Base-by-base conservation (phyloP, 2,888 invertebrate species). In the Drosophila mercatorum region DNA sequence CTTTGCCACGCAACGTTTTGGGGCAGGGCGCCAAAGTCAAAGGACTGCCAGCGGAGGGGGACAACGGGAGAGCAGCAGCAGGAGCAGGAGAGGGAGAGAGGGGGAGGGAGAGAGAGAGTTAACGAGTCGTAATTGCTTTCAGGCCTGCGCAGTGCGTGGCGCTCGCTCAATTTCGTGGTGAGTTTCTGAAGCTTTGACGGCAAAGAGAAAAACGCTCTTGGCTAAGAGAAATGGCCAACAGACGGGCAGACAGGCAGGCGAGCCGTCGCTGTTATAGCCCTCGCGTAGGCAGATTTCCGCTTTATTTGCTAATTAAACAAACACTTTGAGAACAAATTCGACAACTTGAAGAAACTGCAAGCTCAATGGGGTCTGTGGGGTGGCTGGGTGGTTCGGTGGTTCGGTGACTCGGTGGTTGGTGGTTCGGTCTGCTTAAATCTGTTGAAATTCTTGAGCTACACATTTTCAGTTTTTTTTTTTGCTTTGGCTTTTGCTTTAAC, bases 251-350 rank as follows among this genome's bases (percentile, higher is more conserved):
- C 12, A 7, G 11, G 3, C 11, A 11, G 12, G 1, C 5, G 5
- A 7, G 41, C 2, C 41, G 3, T n/a, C 53, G 26, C 47, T 41
- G 67, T 44, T 59, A 17, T 36, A 34, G 46, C 28, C 41, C 31
- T n/a, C 47, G 46, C 68, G 46, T 47, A 49, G 64, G 47, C 62
- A 31, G 52, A 66, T 67, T 82, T 64, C 67, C 69, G 78, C 64
- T 74, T 83, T 76, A 72, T 80, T 89, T 89, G 79, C 72, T 72
- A 85, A 85, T 88, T 82, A 82, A 85, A 81, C 68, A 52, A 67
- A 76, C 65, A 75, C 62, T 77, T 77, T 70, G 69, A 17, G n/a
- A 52, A 53, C 22, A 56, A 75, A 60, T 65, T 65, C 47, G 62
- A 43, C 57, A 61, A 47, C 41, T 62, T 51, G 44, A 34, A 43